Conservation (phyloP, 2,888 invertebrate species). For the Meghimatium bilineatum region DNA sequence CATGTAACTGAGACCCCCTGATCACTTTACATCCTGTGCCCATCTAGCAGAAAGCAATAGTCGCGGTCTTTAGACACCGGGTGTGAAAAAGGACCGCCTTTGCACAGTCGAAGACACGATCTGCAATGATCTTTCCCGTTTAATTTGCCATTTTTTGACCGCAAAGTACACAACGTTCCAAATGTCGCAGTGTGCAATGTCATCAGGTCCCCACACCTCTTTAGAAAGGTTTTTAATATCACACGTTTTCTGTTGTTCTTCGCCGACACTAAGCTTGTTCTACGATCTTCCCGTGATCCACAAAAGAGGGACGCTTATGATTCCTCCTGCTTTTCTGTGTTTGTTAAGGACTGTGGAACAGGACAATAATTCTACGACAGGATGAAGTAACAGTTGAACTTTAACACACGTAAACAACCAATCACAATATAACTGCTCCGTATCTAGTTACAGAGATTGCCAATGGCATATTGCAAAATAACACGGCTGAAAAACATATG, state of each 20-base stretch:
- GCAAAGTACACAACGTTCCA: conserved; percentile 10
- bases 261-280: background rate
- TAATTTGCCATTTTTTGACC: conserved; percentile 28
- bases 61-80: conserved; percentile 15
- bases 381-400: too few relatives aligned
- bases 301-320: background rate
- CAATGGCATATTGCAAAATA: too few relatives aligned
- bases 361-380: too few relatives aligned
- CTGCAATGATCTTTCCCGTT: conserved; percentile 30
- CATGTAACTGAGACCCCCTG: conserved; percentile 18
- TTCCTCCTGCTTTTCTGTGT: background rate
- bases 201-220: background rate
- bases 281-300: background rate
- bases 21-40: background rate
- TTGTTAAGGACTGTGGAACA: background rate
- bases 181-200: conserved; percentile 32
- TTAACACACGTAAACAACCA: too few relatives aligned
- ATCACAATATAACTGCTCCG: too few relatives aligned
- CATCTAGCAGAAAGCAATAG: conserved; percentile 17
- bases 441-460: too few relatives aligned
- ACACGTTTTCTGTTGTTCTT: conserved; percentile 9
- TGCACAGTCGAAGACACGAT: conserved; percentile 7
- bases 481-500: too few relatives aligned
- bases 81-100: conserved; percentile 16
- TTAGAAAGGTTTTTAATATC: background rate